Conservation (phyloP, 2,113 vertebrate species). For the Amblyopsis rosae region DNA sequence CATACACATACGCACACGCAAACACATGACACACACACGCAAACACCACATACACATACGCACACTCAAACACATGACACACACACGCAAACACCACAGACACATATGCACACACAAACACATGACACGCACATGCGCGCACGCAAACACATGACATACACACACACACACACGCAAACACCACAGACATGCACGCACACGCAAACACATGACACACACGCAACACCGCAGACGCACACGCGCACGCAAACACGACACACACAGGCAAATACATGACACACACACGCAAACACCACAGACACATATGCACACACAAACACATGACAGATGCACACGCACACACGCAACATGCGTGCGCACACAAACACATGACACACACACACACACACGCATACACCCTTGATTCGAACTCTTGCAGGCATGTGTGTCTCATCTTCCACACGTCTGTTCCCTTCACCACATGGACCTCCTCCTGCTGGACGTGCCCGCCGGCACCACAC, state of each 20-base stretch:
- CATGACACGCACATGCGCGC: too few species aligned
- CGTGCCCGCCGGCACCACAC: conserved; percentile 22
- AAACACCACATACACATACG: too few species aligned
- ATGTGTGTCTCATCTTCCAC: background rate
- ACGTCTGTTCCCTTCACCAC: conserved; percentile 14
- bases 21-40: too few species aligned
- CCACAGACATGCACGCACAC: too few species aligned
- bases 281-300: too few species aligned
- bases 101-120: too few species aligned
- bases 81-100: too few species aligned
- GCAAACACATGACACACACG: too few species aligned
- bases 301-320: background rate
- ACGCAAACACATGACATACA: too few species aligned
- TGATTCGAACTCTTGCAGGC: conserved; percentile 25
- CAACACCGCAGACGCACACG: background rate
- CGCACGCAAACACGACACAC: background rate
- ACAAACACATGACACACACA: background rate
- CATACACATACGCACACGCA: too few species aligned
- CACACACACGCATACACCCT: background rate
- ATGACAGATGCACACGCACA: background rate
- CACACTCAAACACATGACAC: too few species aligned
- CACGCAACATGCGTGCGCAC: background rate
- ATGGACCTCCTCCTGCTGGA: conserved; percentile 12
- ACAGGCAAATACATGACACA: background rate
- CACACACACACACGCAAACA: too few species aligned